Conservation (phyloP, 2,113 vertebrate genomes). For the Elgaria multicarinata region DNA sequence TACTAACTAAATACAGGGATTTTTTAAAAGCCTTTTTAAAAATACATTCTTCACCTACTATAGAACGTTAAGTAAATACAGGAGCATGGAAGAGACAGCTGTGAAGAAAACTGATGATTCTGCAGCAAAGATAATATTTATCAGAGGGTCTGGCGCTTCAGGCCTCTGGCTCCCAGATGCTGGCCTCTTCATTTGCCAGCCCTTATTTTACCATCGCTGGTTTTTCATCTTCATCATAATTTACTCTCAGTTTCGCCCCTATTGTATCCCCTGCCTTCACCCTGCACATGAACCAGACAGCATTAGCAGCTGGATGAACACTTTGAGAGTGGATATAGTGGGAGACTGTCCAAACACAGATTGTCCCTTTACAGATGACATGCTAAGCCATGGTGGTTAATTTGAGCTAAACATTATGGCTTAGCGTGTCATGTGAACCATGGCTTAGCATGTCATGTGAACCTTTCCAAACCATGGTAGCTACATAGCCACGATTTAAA, state of each 20-base stretch:
- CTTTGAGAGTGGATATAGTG: not conserved
- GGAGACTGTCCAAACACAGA: not conserved
- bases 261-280: not conserved
- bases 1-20: not conserved
- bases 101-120: not conserved
- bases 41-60: slow-evolving; percentile 12
- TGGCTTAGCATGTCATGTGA: too few relatives aligned
- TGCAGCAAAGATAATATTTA: not conserved
- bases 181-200: too few relatives aligned
- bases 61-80: slow-evolving; percentile 15
- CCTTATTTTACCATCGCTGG: not conserved
- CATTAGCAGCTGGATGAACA: not conserved
- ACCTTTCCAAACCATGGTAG: too few relatives aligned
- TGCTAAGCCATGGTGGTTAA: too few relatives aligned
- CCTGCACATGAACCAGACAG: not conserved
- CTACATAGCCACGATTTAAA: too few relatives aligned
- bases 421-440: too few relatives aligned
- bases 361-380: too few relatives aligned
- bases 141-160: not conserved
- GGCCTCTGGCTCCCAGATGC: not conserved
- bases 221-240: slow-evolving; percentile 3
- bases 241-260: not conserved
- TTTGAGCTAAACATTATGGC: too few relatives aligned
- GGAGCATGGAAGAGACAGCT: not conserved
- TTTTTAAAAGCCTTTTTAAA: not conserved